Evolutionary conservation across 2,797 vertebrate genomes (phyloP), one percentile per base, ranked within the genome.

Genomic region (Botia kubotai): DNA sequence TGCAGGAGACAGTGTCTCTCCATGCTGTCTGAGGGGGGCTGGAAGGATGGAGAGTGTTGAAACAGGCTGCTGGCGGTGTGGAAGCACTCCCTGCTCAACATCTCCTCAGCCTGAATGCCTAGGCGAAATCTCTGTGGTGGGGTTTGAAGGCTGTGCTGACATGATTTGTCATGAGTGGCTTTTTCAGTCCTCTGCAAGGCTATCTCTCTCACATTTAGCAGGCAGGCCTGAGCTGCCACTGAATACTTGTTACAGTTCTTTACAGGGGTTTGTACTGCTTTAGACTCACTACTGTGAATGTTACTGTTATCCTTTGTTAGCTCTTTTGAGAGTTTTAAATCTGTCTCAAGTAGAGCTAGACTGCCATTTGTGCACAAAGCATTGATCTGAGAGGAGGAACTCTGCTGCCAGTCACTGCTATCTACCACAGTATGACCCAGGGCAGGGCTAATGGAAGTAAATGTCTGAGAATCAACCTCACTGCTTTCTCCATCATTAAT

Each of bases 1-100:
- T 93, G 93, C 0, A 95, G 88, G 19, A 91, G 88, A 80, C 91
- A 94, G 83, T 92, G 92, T 82, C 94, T 95, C 57, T 95, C 93
- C 0, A 82, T 88, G 81, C 75, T 87, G 8, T 93, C 93, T 0
- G 92, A 46, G 0, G 93, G 88, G 77, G 93, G 87, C 39, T 94
- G 68, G 68, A 95, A 83, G 0, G 93, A 57, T 53, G 94, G 89
- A 0, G 93, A 90, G 26, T 92, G 73, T 5, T 90, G 82, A 72
- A 87, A 87, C 11, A 77, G 78, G 58, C 55, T 69, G 39, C 65
- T 70, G 21, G 78, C 79, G 23, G 80, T 58, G 19, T 82, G 74
- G 29, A 84, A 69, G 33, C 65, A 76, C 73, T 83, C 79, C 13
- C 66, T 68, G 58, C 66, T 80, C 33, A 85, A 46, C 43, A 69